Conservation (phyloP, 2,113 vertebrate species). For the Oryzias melastigma region DNA sequence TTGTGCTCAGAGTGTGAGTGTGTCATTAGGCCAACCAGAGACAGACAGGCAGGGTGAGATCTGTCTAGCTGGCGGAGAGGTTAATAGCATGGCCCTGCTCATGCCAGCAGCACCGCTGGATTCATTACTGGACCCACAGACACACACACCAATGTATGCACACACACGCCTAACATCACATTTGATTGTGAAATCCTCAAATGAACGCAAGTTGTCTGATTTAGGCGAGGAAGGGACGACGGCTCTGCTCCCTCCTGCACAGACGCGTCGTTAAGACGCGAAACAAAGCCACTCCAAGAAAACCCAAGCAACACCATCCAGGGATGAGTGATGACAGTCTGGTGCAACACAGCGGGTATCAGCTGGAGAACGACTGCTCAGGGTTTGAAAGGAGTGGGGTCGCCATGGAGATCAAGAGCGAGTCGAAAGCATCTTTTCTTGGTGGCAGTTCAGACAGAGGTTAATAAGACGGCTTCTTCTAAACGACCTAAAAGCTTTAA, state of each 20-base stretch:
- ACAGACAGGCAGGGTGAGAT: slow-evolving; percentile 70
- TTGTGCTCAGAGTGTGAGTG: slow-evolving; percentile 34
- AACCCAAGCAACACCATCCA: slow-evolving; percentile 43
- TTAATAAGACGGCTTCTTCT: no score
- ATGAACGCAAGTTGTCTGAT: slow-evolving; percentile 27
- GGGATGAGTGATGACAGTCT: slow-evolving; percentile 55
- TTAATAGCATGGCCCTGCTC: slow-evolving; percentile 74
- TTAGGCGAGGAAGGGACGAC: slow-evolving; percentile 33
- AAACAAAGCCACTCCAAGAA: slow-evolving; percentile 42
- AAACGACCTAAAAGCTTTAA: no score
- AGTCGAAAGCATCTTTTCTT: no score
- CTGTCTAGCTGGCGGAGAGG: slow-evolving; percentile 69
- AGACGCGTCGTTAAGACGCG: slow-evolving; percentile 32
- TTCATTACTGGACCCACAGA: slow-evolving; percentile 56
- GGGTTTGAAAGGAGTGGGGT: slow-evolving; percentile 61
- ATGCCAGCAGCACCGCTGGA: slow-evolving; percentile 70
- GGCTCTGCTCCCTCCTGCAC: slow-evolving; percentile 23
- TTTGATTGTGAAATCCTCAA: slow-evolving; percentile 20
- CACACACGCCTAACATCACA: background rate
- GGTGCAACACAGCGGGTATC: slow-evolving; percentile 42
- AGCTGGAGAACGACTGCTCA: slow-evolving; percentile 51
- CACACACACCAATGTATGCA: slow-evolving; percentile 6
- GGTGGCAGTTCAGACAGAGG: no score
- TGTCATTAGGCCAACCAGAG: slow-evolving; percentile 67
- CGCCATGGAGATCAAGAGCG: slow-evolving; percentile 62